These are phyloP conservation scores for Heliconius himera DNA, from an alignment of 1,140 invertebrate genomes.

Conservation along the genomic window DNA sequence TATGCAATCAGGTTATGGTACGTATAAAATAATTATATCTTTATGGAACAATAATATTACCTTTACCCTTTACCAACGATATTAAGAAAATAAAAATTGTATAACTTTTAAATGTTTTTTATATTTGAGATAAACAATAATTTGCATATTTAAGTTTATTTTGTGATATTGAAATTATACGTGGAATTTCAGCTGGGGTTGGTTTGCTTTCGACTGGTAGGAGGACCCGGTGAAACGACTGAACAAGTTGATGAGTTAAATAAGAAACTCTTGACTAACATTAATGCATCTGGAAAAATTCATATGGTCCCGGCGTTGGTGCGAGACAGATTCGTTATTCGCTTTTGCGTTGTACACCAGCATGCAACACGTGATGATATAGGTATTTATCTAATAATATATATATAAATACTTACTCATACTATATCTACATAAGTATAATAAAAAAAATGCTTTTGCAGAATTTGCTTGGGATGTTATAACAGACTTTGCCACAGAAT, in stretches of 20 bases:
- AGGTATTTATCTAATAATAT: constrained; percentile 77
- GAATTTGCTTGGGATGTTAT: constrained; percentile 96
- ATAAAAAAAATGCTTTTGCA: constrained; percentile 62
- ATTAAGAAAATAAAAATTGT: no score
- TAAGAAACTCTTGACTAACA: constrained; percentile 95
- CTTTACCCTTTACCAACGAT: no score
- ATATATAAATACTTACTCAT: not conserved
- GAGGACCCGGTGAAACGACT: constrained; percentile 84
- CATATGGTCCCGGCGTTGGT: constrained; percentile 98
- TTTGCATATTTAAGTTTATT: not conserved
- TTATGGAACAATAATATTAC: no score
- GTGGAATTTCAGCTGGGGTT: constrained; percentile 85
- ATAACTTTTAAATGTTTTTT: no score
- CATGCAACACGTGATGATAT: constrained; percentile 95
- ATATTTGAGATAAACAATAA: not conserved
- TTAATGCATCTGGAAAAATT: constrained; percentile 97
- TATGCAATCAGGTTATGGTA: constrained; percentile 98
- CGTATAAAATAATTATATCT: not conserved
- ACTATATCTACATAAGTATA: not conserved
- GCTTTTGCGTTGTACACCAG: constrained; percentile 97
- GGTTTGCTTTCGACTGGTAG: constrained; percentile 93
- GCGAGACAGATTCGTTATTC: constrained; percentile 95
- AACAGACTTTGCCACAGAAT: constrained; percentile 90
- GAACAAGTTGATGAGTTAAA: constrained; percentile 87
- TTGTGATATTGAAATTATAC: not conserved